Base-by-base conservation (phyloP, 1,140 invertebrate genomes). In the Telenomus remus region DNA sequence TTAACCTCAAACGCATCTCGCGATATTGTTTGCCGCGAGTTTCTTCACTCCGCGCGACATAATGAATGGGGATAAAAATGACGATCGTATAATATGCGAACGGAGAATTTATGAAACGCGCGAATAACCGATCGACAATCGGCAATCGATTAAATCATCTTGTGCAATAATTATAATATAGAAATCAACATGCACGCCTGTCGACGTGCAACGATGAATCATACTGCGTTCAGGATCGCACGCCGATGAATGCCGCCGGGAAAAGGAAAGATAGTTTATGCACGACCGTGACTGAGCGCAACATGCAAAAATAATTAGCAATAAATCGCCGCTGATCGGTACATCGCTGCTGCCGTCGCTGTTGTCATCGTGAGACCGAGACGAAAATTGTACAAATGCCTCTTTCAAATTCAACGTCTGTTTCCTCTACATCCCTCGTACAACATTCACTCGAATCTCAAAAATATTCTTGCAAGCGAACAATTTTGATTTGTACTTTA, bases 111-210 rank as follows among this genome's bases (percentile, higher is more conserved):
- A 73, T 78, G 50, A 66, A 39, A 61, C 44, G 70, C 55, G 50
- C 54, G 42, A 51, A 27, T 27, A 27, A 64, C 47, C 63, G 66
- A 76, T 76, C 61, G 50, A 4, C 56, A 43, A 74, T 66, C 33
- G 71, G 49, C 70, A 60, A 79, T 69, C 77, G 72, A 69, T 73
- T 75, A 73, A 79, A 79, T 76, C 71, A 61, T 59, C 55, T 64
- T 65, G 70, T 39, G 77, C 77, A 76, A 76, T 79, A 75, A 79
- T 79, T 79, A 75, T 79, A 75, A 79, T 79, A 79, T 76, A 79
- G 72, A 79, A 79, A 76, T 75, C 77, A 72, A 69, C 77, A 27
- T 61, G 49, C 47, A 33, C 16, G 27, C 14, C 50, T 39, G 57
- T 39, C 46, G 60, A 60, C 63, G 63, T 43, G 12, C 6, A 37